Evolutionary conservation across 92 coral and sea anemone species (phyloP), one percentile per base, ranked within the genome.

Genomic region (Paramuricea clavata): DNA sequence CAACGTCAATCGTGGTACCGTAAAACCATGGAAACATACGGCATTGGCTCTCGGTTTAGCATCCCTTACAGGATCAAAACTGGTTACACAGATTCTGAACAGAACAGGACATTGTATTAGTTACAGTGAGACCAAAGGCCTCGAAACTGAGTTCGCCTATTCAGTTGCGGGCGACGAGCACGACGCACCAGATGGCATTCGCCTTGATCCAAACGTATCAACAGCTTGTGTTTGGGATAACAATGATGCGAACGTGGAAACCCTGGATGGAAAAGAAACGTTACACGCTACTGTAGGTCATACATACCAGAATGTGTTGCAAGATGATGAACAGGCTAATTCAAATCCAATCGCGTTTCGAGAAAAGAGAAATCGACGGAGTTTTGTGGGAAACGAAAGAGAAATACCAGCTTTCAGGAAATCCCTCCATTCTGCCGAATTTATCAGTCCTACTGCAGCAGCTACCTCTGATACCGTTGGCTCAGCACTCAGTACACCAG

Each of bases 171-270:
- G 3, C 23, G 69, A 77, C 82, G 82, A 77, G 25, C 82, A 27
- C 41, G 82, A 77, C 31, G 42, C 82, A 19, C 82, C 68, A 27
- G 69, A 77, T 50, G 82, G 82, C 2, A 49, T 77, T 49, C 65
- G 28, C 65, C 82, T 77, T 49, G 82, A 56, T 77, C 69, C 68
- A 49, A 32, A 30, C 41, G 67, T 56, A 77, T 68, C 43, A 77
- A 77, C 69, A 3, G 82, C 67, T 10, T 28, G 65, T 77, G 82
- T 56, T 49, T 49, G 82, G 82, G 82, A 77, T 27, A 77, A 77
- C 82, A 49, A 77, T 77, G 82, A 77, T 32, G 82, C 27, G 23
- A 77, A 77, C 28, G 69, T 77, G 44, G 82, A 77, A 49, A 77
- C 65, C 49, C 65, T 77, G 15, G 82, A 77, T 43, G 82, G 82